These are phyloP conservation scores for Harpegnathos saltator DNA, from an alignment of 1,140 invertebrate genomes.

Conservation along the genomic window DNA sequence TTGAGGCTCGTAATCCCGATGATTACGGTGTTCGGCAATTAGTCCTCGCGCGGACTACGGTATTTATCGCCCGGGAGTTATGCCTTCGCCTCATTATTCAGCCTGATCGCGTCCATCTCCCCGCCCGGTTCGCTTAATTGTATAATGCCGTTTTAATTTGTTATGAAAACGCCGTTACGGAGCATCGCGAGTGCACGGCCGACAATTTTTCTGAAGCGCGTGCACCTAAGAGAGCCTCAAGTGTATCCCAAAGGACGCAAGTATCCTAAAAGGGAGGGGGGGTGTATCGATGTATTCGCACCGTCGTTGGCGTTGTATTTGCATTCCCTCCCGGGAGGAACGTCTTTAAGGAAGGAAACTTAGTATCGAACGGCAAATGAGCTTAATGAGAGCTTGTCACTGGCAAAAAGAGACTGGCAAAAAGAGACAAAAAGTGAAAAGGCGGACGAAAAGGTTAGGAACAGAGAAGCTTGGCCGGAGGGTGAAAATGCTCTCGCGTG, in stretches of 20 bases:
- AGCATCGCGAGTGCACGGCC: neutral
- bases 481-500: slow-evolving; percentile 63
- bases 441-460: slow-evolving; percentile 62
- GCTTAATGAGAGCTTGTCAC: slow-evolving; percentile 78
- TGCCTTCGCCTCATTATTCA: slow-evolving; percentile 22
- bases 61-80: slow-evolving; percentile 9
- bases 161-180: slow-evolving; percentile 21
- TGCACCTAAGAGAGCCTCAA: neutral
- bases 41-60: neutral
- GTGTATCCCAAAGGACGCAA: too few relatives aligned
- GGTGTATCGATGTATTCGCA: too few relatives aligned
- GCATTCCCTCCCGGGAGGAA: neutral
- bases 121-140: slow-evolving; percentile 15
- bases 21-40: neutral
- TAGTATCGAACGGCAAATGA: slow-evolving; percentile 78
- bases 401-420: slow-evolving; percentile 43
- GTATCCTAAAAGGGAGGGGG: too few relatives aligned
- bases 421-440: too few relatives aligned
- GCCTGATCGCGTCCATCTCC: neutral
- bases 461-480: slow-evolving; percentile 69
- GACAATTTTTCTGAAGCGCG: neutral
- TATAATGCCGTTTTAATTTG: slow-evolving; percentile 34
- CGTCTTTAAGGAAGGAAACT: slow-evolving; percentile 69
- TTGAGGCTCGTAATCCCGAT: slow-evolving; percentile 16
- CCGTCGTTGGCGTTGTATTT: slow-evolving; percentile 33